phyloP scores from a whole-genome alignment of 2,888 invertebrate genomes.

The Ectemnius cavifrons region DNA sequence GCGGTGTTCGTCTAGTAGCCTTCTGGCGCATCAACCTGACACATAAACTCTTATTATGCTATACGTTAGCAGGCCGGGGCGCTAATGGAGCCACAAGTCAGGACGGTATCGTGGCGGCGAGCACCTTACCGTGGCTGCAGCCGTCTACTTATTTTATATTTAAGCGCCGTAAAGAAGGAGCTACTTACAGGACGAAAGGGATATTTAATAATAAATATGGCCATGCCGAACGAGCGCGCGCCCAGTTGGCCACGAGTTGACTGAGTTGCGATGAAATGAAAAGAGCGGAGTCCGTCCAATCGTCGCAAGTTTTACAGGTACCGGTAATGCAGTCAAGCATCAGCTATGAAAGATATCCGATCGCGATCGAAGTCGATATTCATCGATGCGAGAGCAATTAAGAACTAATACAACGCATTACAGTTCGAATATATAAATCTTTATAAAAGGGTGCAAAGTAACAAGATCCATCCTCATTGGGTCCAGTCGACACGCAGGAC shows the following conservation, averaged over 20 bases:
- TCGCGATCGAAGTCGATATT: too few species aligned
- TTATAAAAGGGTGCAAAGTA: too few species aligned
- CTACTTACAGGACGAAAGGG: conserved; percentile 73
- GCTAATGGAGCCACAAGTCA: conserved; percentile 79
- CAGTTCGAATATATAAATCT: too few species aligned
- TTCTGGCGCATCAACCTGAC: conserved; percentile 77
- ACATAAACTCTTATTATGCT: conserved; percentile 78
- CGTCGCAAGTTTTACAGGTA: too few species aligned
- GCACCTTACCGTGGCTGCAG: conserved; percentile 60
- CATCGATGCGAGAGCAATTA: too few species aligned
- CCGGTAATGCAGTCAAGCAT: too few species aligned
- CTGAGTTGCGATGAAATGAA: too few species aligned
- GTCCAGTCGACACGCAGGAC: background rate
- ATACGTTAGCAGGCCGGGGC: conserved; percentile 75
- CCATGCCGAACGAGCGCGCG: conserved; percentile 12
- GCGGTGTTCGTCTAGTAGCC: conserved; percentile 76
- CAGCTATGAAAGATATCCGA: too few species aligned
- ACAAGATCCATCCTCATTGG: background rate
- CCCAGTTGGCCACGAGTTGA: too few species aligned
- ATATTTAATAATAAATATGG: conserved; percentile 74
- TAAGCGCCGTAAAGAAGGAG: conserved; percentile 76
- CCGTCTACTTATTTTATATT: conserved; percentile 78
- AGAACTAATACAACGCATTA: too few species aligned
- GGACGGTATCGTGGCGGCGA: conserved; percentile 72
- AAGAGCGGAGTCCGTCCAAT: too few species aligned